Evolutionary conservation across 1,140 invertebrate species (phyloP).

Genomic region (Heterodera schachtii): DNA sequence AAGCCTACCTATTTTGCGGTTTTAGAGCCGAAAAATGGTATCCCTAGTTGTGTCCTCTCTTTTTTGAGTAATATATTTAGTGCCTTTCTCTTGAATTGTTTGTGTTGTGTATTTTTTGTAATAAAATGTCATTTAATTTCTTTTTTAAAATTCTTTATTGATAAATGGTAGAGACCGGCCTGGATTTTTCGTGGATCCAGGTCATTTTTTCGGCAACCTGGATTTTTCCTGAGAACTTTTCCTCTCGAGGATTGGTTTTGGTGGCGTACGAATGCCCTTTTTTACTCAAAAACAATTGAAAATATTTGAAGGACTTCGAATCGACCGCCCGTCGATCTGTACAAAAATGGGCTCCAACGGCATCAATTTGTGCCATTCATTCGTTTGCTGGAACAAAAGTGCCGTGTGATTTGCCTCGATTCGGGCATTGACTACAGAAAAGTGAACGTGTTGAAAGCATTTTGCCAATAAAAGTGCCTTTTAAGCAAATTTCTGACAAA

Average conservation of each 20-base stretch:
- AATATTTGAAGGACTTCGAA: slow-evolving; percentile 70
- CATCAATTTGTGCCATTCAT: slow-evolving; percentile 97
- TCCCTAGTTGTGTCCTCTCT: too few relatives aligned
- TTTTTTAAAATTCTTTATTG: too few relatives aligned
- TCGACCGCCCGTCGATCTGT: slow-evolving; percentile 85
- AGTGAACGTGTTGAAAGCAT: slow-evolving; percentile 20
- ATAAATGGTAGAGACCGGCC: too few relatives aligned
- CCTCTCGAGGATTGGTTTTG: slow-evolving; percentile 83
- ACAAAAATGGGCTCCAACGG: slow-evolving; percentile 96
- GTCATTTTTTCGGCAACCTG: too few relatives aligned
- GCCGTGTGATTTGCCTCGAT: slow-evolving; percentile 76
- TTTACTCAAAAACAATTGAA: slow-evolving; percentile 68
- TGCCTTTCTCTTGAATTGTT: too few relatives aligned
- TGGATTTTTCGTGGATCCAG: too few relatives aligned
- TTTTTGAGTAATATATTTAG: too few relatives aligned
- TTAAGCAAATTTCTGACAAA: slow-evolving; percentile 6
- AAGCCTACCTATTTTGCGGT: too few relatives aligned
- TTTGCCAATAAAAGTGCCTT: background rate
- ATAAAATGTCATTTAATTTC: too few relatives aligned
- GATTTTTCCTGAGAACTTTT: too few relatives aligned
- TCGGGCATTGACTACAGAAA: slow-evolving; percentile 90
- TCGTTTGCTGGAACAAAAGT: slow-evolving; percentile 77
- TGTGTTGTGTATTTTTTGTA: too few relatives aligned
- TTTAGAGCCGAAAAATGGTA: too few relatives aligned
- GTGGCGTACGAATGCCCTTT: slow-evolving; percentile 67